These are phyloP conservation scores for Drosophila suboccidentalis DNA, from an alignment of 2,888 invertebrate genomes.

Conservation along the genomic window DNA sequence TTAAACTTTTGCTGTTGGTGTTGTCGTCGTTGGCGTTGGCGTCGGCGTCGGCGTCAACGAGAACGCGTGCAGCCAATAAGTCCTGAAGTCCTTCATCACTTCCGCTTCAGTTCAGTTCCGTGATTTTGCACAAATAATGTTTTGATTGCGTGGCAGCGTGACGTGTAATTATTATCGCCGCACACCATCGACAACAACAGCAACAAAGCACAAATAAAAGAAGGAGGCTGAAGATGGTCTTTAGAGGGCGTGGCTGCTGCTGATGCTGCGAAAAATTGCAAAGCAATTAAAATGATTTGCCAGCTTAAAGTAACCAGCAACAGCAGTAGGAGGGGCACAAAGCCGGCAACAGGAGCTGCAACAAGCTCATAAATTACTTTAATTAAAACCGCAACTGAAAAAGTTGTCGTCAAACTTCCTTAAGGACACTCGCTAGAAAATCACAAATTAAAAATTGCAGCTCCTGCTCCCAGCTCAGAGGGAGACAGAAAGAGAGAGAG, in stretches of 20 bases:
- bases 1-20: slow-evolving; percentile 58
- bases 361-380: slow-evolving; percentile 58
- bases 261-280: slow-evolving; percentile 57
- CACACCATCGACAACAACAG: slow-evolving; percentile 66
- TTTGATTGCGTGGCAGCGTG: slow-evolving; percentile 84
- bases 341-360: background rate
- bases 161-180: slow-evolving; percentile 83
- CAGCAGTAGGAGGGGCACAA: background rate
- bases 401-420: slow-evolving; percentile 51
- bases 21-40: slow-evolving; percentile 24
- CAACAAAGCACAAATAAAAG: slow-evolving; percentile 47
- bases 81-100: slow-evolving; percentile 82
- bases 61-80: slow-evolving; percentile 84
- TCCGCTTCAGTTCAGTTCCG: slow-evolving; percentile 83
- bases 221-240: background rate
- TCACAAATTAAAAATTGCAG: slow-evolving; percentile 74
- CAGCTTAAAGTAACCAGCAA: slow-evolving; percentile 48
- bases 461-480: slow-evolving; percentile 8
- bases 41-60: slow-evolving; percentile 21
- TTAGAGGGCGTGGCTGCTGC: slow-evolving; percentile 47
- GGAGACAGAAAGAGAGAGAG: slow-evolving; percentile 3
- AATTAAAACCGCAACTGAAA: slow-evolving; percentile 53
- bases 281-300: slow-evolving; percentile 77
- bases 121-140: slow-evolving; percentile 84
- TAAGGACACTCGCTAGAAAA: slow-evolving; percentile 63